These are phyloP conservation scores for Linnaemya vulpina DNA, from an alignment of 2,888 invertebrate species.

Conservation along the genomic window DNA sequence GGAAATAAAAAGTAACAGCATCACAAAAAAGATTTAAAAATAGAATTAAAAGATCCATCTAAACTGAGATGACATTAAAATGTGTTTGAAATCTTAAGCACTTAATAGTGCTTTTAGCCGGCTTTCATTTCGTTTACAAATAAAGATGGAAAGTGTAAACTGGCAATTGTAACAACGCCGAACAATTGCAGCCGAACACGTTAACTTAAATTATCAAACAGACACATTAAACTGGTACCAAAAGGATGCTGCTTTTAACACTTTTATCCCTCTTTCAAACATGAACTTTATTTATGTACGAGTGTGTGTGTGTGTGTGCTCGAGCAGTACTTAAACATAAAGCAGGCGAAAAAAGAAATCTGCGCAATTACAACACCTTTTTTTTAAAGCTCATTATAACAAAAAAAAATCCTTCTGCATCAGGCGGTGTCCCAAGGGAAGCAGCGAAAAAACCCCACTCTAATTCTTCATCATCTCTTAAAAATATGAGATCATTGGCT, in stretches of 20 bases:
- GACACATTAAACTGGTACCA: neutral
- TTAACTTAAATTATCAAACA: neutral
- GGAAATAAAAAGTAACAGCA: conserved; percentile 22
- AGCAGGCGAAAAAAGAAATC: conserved; percentile 73
- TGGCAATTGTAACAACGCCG: neutral
- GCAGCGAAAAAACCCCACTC: conserved; percentile 12
- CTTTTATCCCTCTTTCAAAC: neutral
- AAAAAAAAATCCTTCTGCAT: conserved; percentile 9
- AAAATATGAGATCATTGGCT: conserved; percentile 62
- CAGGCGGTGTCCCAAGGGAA: conserved; percentile 58
- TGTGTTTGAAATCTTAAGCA: conserved; percentile 46
- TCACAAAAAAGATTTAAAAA: neutral
- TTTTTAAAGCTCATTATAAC: conserved; percentile 45
- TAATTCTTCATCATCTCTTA: conserved; percentile 35
- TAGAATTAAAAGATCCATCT: conserved; percentile 28
- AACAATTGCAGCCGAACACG: neutral
- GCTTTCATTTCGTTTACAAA: conserved; percentile 2
- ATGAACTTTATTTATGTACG: conserved; percentile 1
- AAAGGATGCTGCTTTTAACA: neutral
- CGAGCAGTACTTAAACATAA: conserved; percentile 33
- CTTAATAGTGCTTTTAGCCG: conserved; percentile 73
- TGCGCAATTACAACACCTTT: conserved; percentile 81
- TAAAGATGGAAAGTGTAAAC: neutral
- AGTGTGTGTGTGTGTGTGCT: neutral
- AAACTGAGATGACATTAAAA: conserved; percentile 47